Percentiles rank a stretch among this genome's conserved stretches.
phyloP scores from a whole-genome alignment of 2,888 invertebrate species.

The Caenorhabditis sp. region DNA sequence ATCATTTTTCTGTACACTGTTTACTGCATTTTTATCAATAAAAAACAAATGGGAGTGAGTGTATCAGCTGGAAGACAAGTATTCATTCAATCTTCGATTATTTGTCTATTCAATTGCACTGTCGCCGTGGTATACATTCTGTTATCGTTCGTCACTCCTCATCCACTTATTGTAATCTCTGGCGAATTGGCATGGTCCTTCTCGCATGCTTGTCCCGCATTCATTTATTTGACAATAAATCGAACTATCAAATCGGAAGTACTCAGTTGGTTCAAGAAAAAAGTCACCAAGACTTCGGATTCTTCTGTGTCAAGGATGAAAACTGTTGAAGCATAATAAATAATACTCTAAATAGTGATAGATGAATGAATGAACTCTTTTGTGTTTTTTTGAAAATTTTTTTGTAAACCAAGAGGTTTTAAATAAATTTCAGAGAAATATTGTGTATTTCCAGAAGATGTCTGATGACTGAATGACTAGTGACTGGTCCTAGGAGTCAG shows the following conservation, averaged over 20 bases:
- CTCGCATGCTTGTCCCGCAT: conserved; percentile 30
- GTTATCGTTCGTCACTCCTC: conserved; percentile 19
- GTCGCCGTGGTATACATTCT: conserved; percentile 23
- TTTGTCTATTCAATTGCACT: conserved; percentile 27
- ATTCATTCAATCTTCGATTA: conserved; percentile 8
- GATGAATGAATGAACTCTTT: no score
- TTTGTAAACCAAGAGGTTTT: no score
- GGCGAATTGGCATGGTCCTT: conserved; percentile 28
- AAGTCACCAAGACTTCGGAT: no score
- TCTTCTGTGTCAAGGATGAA: no score
- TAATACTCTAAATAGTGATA: no score
- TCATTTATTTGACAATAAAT: conserved; percentile 29
- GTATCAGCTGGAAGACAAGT: conserved; percentile 16
- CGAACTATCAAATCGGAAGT: conserved; percentile 18
- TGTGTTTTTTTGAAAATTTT: no score
- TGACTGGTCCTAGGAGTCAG: no score
- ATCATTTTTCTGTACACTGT: conserved; percentile 20
- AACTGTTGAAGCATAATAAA: no score
- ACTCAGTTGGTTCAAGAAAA: conserved; percentile 5
- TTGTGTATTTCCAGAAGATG: no score
- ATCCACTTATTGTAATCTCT: conserved; percentile 17
- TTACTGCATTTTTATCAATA: conserved; percentile 27
- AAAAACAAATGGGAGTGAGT: conserved; percentile 22
- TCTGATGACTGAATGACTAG: no score
- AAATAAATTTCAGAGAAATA: no score